Percentiles rank a stretch among this genome's conserved stretches.
phyloP scores from a whole-genome alignment of 2,888 invertebrate species.

The Hartigia nigra region DNA sequence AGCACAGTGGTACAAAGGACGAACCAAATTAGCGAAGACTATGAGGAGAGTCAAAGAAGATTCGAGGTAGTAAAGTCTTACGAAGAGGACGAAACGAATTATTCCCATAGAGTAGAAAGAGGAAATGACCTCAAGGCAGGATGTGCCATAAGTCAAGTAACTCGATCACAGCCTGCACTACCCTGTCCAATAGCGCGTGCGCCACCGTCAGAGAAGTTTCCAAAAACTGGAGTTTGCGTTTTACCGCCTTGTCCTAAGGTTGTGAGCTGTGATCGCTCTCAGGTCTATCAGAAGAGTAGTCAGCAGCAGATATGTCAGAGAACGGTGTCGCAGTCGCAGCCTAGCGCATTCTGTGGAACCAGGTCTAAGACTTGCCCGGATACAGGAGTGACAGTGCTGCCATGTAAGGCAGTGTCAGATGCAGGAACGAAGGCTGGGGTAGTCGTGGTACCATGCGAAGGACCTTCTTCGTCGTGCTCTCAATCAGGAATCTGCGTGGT shows the following conservation, averaged over 20 bases:
- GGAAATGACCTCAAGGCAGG: constrained; percentile 36
- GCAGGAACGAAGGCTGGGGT: constrained; percentile 50
- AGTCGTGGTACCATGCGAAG: constrained; percentile 58
- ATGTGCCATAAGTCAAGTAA: constrained; percentile 50
- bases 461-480: constrained; percentile 38
- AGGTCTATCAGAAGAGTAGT: constrained; percentile 14
- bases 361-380: constrained; percentile 35
- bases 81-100: neutral
- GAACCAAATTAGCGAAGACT: constrained; percentile 37
- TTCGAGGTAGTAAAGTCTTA: constrained; percentile 5
- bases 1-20: neutral
- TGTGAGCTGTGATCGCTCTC: neutral
- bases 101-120: constrained; percentile 30
- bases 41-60: constrained; percentile 42
- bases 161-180: constrained; percentile 39
- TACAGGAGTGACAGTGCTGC: constrained; percentile 56
- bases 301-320: constrained; percentile 24
- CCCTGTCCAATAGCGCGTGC: constrained; percentile 44
- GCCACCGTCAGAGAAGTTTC: constrained; percentile 43
- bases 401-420: constrained; percentile 55
- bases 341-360: constrained; percentile 27
- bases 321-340: constrained; percentile 19
- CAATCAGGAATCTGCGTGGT: constrained; percentile 53
- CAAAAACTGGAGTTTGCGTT: constrained; percentile 52
- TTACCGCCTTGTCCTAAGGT: constrained; percentile 65